phyloP scores from a whole-genome alignment of 1,140 invertebrate species.

The Heterodera schachtii region DNA sequence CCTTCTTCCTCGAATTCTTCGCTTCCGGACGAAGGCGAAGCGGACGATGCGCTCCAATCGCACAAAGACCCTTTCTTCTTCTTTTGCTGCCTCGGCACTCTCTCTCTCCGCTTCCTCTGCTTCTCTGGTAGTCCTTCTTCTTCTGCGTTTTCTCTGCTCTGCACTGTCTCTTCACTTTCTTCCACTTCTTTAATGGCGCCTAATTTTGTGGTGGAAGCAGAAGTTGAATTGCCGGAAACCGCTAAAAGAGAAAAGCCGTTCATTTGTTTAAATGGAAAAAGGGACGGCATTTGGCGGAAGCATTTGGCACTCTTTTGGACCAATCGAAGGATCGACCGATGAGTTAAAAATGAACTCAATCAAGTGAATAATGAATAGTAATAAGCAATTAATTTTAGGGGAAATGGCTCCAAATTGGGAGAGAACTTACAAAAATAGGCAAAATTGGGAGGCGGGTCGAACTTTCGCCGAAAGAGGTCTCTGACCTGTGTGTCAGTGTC shows the following conservation, averaged over 20 bases:
- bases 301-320: background rate
- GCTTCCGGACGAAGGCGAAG: background rate
- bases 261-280: too few species aligned
- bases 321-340: background rate
- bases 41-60: background rate
- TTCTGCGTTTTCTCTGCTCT: background rate
- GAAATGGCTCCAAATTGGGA: background rate
- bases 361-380: too few species aligned
- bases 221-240: background rate
- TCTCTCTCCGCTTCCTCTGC: slow-evolving; percentile 5
- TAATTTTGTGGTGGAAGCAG: slow-evolving; percentile 6
- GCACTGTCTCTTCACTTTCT: background rate
- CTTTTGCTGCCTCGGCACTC: background rate
- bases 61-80: background rate
- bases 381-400: background rate
- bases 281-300: background rate
- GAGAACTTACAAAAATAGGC: background rate
- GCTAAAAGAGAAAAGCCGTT: background rate
- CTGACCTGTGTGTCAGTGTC: background rate
- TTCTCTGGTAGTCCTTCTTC: background rate
- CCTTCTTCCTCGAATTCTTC: background rate
- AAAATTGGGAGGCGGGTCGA: background rate
- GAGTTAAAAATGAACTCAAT: too few species aligned
- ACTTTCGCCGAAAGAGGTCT: background rate
- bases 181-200: slow-evolving; percentile 9